A percentile compares a stretch with the other conserved stretches of the same genome.
These are phyloP conservation scores for Epsilonema sp. DNA, from an alignment of 2,888 invertebrate genomes.

Conservation along the genomic window DNA sequence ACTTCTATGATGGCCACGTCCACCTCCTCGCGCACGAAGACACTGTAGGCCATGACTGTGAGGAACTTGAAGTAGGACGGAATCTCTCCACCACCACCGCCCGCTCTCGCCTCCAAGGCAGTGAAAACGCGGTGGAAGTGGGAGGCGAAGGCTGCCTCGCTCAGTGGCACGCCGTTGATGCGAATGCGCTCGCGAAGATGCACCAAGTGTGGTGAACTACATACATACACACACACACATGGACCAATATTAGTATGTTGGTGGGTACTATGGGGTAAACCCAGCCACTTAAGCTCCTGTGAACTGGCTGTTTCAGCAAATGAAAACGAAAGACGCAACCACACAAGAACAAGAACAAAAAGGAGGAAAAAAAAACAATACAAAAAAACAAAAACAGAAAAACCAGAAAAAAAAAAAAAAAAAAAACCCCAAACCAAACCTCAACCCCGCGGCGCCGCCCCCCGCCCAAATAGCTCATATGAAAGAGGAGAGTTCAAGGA, in stretches of 20 bases:
- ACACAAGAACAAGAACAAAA: too few species aligned
- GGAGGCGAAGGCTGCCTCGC: conserved; percentile 48
- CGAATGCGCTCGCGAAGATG: conserved; percentile 74
- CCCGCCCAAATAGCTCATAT: too few species aligned
- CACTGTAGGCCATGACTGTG: conserved; percentile 67
- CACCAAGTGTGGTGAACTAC: conserved; percentile 86
- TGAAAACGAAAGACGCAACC: too few species aligned
- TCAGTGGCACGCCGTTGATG: conserved; percentile 59
- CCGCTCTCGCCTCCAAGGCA: conserved; percentile 33
- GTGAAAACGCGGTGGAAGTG: conserved; percentile 58
- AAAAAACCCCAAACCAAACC: too few species aligned
- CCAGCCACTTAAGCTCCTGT: too few species aligned
- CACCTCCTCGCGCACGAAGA: conserved; percentile 52
- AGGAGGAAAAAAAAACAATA: too few species aligned
- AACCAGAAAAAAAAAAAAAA: too few species aligned
- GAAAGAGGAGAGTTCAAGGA: too few species aligned
- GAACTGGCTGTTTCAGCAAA: too few species aligned
- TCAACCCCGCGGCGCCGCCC: too few species aligned
- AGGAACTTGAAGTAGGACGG: conserved; percentile 71
- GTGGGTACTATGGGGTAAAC: too few species aligned
- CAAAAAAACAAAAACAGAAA: too few species aligned
- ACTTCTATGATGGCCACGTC: conserved; percentile 69
- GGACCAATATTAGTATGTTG: not conserved
- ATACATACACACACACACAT: conserved; percentile 9
- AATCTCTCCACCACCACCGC: conserved; percentile 16